phyloP scores from a whole-genome alignment of 1,140 invertebrate species.

The Pogonomyrmex barbatus region DNA sequence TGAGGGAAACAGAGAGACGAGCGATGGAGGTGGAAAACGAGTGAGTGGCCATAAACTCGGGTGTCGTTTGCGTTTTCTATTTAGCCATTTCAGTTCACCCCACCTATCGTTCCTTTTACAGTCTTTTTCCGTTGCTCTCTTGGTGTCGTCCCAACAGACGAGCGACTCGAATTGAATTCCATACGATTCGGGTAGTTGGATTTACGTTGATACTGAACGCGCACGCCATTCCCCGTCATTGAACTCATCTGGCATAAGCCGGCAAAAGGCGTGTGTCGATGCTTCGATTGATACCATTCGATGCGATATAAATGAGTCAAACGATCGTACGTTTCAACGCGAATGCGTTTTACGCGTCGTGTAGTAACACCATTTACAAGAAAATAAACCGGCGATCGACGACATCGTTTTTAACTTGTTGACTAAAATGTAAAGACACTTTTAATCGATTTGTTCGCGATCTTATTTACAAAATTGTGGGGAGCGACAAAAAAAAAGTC shows the following conservation, averaged over 20 bases:
- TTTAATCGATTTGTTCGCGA: neutral
- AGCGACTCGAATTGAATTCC: conserved; percentile 80
- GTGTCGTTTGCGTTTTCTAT: conserved; percentile 83
- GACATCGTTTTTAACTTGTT: neutral
- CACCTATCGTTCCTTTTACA: conserved; percentile 61
- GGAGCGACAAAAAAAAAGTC: conserved; percentile 1
- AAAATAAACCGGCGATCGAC: conserved; percentile 32
- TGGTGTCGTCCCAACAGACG: conserved; percentile 68
- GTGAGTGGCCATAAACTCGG: conserved; percentile 81
- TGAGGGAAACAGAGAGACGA: conserved; percentile 62
- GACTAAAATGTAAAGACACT: neutral
- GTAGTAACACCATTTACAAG: neutral
- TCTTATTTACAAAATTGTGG: neutral
- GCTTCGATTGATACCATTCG: conserved; percentile 66
- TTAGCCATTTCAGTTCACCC: conserved; percentile 81
- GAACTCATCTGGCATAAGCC: conserved; percentile 65
- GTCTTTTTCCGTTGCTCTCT: conserved; percentile 63
- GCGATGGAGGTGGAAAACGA: conserved; percentile 70
- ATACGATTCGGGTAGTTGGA: conserved; percentile 77
- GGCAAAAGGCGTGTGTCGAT: conserved; percentile 58
- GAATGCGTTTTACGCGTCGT: neutral
- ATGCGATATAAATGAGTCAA: conserved; percentile 52
- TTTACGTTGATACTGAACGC: conserved; percentile 76
- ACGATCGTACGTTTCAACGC: neutral
- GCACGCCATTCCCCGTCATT: conserved; percentile 63